Evolutionary conservation across 2,888 invertebrate genomes (phyloP).

Genomic region (Stenotaenia linearis): DNA sequence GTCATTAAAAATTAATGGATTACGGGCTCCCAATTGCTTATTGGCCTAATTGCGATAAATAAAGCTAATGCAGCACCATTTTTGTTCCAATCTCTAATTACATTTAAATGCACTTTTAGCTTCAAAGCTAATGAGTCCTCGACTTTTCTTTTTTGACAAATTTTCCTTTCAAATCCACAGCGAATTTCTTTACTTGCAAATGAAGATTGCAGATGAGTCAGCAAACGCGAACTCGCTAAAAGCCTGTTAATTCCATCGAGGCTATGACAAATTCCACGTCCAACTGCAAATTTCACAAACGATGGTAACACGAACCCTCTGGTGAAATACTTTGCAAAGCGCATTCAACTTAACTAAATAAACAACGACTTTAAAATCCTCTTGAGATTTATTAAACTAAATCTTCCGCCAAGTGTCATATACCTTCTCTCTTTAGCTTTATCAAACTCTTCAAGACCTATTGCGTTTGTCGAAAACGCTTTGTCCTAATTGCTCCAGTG

Average conservation of each 20-base stretch:
- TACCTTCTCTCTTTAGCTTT: neutral
- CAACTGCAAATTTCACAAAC: neutral
- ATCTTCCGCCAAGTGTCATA: neutral
- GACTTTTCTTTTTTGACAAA: neutral
- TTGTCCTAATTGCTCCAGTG: neutral
- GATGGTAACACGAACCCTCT: neutral
- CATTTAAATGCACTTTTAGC: neutral
- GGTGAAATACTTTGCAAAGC: neutral
- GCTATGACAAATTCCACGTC: neutral
- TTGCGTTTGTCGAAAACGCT: neutral
- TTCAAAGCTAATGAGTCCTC: neutral
- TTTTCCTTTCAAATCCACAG: neutral
- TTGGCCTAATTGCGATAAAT: neutral
- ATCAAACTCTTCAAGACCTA: neutral
- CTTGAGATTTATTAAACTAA: neutral
- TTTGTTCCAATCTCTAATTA: neutral
- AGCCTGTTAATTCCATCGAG: neutral
- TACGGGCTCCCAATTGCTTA: neutral
- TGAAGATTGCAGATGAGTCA: constrained; percentile 4
- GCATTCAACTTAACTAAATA: neutral
- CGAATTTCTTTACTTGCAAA: neutral
- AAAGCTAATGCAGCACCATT: neutral
- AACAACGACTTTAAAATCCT: neutral
- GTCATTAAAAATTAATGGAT: constrained; percentile 10
- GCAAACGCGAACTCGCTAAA: neutral